Evolutionary conservation across 2,113 vertebrate species (phyloP).

Genomic region (Actenoides hombroni): DNA sequence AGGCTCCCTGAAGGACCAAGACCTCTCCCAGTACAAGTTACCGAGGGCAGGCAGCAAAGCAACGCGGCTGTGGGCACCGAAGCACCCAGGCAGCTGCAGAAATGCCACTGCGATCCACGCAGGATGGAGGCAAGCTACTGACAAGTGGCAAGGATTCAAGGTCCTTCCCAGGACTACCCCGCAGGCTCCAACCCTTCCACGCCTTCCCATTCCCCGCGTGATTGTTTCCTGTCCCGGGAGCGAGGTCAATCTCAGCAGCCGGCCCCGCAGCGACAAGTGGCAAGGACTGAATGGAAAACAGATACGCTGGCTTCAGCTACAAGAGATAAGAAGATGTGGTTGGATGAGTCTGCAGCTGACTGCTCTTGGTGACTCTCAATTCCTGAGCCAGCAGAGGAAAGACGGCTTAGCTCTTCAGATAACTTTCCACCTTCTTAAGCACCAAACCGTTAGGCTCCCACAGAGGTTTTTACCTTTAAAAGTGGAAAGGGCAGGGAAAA

Average conservation of each 20-base stretch:
- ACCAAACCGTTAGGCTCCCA: not conserved
- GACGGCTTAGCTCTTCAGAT: slow-evolving; percentile 40
- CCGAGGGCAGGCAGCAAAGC: not conserved
- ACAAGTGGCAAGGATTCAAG: not conserved
- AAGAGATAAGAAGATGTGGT: slow-evolving; percentile 30
- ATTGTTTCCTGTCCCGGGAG: slow-evolving; percentile 14
- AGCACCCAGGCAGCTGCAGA: not conserved
- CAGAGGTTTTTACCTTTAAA: slow-evolving; percentile 6
- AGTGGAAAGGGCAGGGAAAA: not conserved
- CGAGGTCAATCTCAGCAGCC: slow-evolving; percentile 39
- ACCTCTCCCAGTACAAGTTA: not conserved
- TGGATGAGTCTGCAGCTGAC: not conserved
- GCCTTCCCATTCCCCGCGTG: not conserved
- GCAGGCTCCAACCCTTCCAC: slow-evolving; percentile 7
- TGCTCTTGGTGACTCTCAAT: slow-evolving; percentile 15
- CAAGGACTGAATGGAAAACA: slow-evolving; percentile 29
- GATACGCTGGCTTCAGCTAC: not conserved
- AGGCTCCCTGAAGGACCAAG: not conserved
- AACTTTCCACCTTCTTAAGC: slow-evolving; percentile 50
- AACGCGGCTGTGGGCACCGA: not conserved
- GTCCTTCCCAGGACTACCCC: not conserved
- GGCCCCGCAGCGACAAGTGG: slow-evolving; percentile 22
- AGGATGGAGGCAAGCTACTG: not conserved
- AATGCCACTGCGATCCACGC: not conserved
- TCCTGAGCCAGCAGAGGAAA: slow-evolving; percentile 29